A percentile compares a stretch with the other conserved stretches of the same genome.
phyloP scores from a whole-genome alignment of 2,113 vertebrate species.

The Ammodytes dubius region DNA sequence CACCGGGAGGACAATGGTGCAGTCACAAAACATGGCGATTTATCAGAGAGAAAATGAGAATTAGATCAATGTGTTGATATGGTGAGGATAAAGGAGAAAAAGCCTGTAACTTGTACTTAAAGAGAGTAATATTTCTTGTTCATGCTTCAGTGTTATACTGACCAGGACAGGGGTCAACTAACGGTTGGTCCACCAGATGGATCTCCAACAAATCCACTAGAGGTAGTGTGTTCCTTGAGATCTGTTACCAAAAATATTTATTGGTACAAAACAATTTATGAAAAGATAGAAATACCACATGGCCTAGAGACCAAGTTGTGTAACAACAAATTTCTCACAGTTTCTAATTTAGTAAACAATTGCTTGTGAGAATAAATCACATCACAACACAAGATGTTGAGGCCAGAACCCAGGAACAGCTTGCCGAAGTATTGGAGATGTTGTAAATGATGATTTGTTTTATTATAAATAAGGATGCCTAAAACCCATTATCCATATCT shows the following conservation, averaged over 20 bases:
- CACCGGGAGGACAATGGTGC: slow-evolving; percentile 62
- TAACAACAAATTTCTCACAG: not conserved
- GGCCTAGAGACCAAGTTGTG: not conserved
- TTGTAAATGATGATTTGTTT: not conserved
- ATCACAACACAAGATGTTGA: not conserved
- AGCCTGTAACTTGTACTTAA: slow-evolving; percentile 48
- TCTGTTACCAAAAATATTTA: not conserved
- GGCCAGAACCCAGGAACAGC: not conserved
- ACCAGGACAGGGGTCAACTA: slow-evolving; percentile 47
- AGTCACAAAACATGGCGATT: slow-evolving; percentile 62
- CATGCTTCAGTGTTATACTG: slow-evolving; percentile 30
- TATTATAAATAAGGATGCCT: slow-evolving; percentile 4
- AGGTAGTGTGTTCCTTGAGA: slow-evolving; percentile 10
- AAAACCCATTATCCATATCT: slow-evolving; percentile 9
- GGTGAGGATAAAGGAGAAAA: slow-evolving; percentile 49
- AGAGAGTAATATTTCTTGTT: slow-evolving; percentile 58
- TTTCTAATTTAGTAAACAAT: not conserved
- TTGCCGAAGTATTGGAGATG: not conserved
- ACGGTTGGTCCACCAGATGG: slow-evolving; percentile 41
- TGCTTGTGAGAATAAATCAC: not conserved
- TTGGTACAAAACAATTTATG: not conserved
- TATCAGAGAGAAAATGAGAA: slow-evolving; percentile 69
- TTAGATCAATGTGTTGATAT: slow-evolving; percentile 73
- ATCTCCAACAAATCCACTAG: slow-evolving; percentile 40
- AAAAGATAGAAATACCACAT: not conserved